phyloP scores from a whole-genome alignment of 2,797 vertebrate species.

The Neoniphon sammara region DNA sequence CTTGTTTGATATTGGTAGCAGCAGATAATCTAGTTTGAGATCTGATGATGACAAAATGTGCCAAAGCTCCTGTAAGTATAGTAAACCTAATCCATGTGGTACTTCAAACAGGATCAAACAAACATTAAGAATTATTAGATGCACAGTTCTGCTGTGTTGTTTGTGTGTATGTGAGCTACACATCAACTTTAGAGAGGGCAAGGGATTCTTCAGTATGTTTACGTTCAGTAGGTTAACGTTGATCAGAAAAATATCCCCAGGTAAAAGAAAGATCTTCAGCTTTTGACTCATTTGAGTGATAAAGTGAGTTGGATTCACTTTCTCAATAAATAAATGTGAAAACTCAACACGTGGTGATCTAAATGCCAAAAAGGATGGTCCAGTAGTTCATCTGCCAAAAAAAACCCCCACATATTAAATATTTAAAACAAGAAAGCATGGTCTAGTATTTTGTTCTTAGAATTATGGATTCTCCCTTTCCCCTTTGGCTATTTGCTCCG shows the following conservation, averaged over 20 bases:
- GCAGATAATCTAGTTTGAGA: conserved; percentile 58
- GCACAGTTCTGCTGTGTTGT: conserved; percentile 5
- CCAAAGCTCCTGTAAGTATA: too few relatives aligned
- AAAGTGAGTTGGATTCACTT: too few relatives aligned
- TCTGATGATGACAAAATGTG: conserved; percentile 41
- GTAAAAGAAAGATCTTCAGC: background rate
- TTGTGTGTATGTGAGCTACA: conserved; percentile 12
- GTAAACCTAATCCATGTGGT: background rate
- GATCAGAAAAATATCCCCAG: background rate
- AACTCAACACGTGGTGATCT: background rate
- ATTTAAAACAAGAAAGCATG: background rate
- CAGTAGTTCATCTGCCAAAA: conserved; percentile 2
- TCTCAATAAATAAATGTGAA: conserved; percentile 1
- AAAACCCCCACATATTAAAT: background rate
- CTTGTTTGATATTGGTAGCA: conserved; percentile 54
- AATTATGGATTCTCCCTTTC: conserved; percentile 47
- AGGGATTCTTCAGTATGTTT: background rate
- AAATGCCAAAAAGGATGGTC: conserved; percentile 5
- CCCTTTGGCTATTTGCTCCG: conserved; percentile 34
- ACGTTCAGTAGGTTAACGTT: background rate
- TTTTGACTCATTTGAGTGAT: background rate
- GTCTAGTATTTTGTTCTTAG: conserved; percentile 30
- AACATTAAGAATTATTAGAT: conserved; percentile 26
- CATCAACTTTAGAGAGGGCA: conserved; percentile 32
- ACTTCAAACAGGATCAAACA: conserved; percentile 31